These are phyloP conservation scores for Tipula vernalis DNA, from an alignment of 2,888 invertebrate genomes.

Conservation along the genomic window DNA sequence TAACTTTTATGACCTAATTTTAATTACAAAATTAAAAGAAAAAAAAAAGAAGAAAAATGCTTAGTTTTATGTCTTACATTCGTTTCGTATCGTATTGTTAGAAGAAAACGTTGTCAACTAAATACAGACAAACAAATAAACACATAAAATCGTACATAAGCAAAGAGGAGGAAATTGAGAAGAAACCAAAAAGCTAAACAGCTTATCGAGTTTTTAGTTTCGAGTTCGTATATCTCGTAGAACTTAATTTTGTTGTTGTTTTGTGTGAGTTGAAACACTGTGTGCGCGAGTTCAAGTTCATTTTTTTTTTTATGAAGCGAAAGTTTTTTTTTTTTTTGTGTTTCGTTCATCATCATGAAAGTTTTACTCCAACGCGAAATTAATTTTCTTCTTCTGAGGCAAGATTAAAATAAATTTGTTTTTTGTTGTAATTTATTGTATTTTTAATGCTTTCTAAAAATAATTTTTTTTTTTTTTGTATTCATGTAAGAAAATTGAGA, in stretches of 20 bases:
- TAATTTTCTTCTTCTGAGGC: slow-evolving; percentile 4
- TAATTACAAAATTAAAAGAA: not conserved
- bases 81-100: not conserved
- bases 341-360: not conserved
- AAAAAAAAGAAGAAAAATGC: not conserved
- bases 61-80: not conserved
- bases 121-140: not conserved
- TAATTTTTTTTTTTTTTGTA: not conserved
- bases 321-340: not conserved
- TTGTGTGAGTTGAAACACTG: not conserved
- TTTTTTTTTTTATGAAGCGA: not conserved
- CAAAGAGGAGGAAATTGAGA: not conserved
- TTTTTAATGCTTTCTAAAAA: slow-evolving; percentile 4
- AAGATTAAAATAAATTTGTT: not conserved
- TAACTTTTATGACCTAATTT: not conserved
- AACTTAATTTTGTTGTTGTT: not conserved
- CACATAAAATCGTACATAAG: not conserved
- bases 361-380: slow-evolving; percentile 4
- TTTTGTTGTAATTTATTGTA: not conserved
- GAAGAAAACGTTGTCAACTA: not conserved
- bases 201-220: not conserved
- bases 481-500: not conserved
- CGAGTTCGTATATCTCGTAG: not conserved
- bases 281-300: not conserved
- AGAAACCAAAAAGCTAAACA: not conserved